Evolutionary conservation across 2,888 invertebrate genomes (phyloP), one percentile per base, ranked within the genome.

Genomic region (Carpatolechia fugitivella): DNA sequence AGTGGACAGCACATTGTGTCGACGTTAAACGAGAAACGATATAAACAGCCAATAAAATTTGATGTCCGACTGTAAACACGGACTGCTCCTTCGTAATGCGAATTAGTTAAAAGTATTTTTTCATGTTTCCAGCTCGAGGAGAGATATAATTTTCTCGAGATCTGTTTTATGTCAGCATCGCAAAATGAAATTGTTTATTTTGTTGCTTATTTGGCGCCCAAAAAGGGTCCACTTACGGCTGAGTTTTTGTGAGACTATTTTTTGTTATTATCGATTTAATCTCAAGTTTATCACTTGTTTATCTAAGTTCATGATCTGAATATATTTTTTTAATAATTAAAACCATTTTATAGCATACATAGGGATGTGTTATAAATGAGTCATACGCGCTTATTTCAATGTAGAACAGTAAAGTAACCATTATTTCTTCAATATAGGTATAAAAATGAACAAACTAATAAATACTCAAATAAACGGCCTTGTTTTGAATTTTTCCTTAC

Each of bases 31-130:
- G 58, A 38, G 49, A 50, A 55, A 44, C 58, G 55, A 55, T 52
- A 55, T 76, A 71, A 75, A 73, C 72, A 70, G 64, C 64, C 61
- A 68, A 71, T 79, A 76, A 75, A 69, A 65, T 67, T 72, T 71
- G 63, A 74, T 65, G 65, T 56, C 57, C 57, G 53, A 49, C 59
- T 62, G 63, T 70, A 68, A 70, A 70, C 55, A 61, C 59, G 55
- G 56, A 62, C 59, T 60, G 58, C 56, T 55, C 57, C 52, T 59
- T 54, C 44, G 44, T 62, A 60, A 65, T 38, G 55, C 40, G 54
- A 61, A 62, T 60, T 60, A 57, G 56, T 56, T 54, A 44, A 56
- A 59, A 47, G 35, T 29, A 16, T 44, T 49, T 44, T 60, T 57
- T 53, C 49, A 53, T 44, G 38, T 47, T 52, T 46, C 33, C 10